phyloP scores from a whole-genome alignment of 2,797 vertebrate genomes.

The Sarcophilus harrisii region DNA sequence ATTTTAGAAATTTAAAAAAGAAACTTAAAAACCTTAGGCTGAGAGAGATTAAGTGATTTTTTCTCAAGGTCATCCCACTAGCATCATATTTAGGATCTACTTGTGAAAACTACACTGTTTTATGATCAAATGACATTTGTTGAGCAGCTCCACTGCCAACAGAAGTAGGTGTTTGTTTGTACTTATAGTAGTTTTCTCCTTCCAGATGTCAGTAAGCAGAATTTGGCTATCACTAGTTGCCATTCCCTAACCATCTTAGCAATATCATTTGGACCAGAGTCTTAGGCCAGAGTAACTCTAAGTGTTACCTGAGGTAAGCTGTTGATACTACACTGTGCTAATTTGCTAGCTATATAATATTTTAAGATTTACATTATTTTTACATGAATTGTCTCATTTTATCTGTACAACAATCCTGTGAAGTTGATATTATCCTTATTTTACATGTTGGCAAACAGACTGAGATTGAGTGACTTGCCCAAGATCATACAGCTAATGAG shows the following conservation, averaged over 20 bases:
- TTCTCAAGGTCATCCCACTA: not conserved
- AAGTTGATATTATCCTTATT: not conserved
- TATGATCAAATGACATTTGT: not conserved
- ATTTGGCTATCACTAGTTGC: slow-evolving; percentile 8
- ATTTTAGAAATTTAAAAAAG: not conserved
- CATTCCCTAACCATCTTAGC: slow-evolving; percentile 51
- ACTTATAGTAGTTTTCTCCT: slow-evolving; percentile 30
- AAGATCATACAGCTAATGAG: not conserved
- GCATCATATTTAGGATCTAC: not conserved
- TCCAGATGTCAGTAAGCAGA: slow-evolving; percentile 15
- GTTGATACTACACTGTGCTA: not conserved
- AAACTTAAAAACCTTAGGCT: not conserved
- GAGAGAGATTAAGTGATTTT: not conserved
- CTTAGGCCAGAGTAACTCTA: not conserved
- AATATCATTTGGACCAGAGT: not conserved
- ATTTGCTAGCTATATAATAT: not conserved
- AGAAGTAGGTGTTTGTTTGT: slow-evolving; percentile 6
- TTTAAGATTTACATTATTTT: not conserved
- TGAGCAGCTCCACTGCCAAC: not conserved
- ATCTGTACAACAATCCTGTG: not conserved
- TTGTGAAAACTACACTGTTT: not conserved
- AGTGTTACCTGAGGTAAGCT: not conserved
- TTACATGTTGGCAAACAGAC: not conserved
- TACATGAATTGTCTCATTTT: not conserved
- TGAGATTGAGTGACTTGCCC: not conserved